Conservation (phyloP, 2,888 invertebrate species). For the Vanessa cardui region DNA sequence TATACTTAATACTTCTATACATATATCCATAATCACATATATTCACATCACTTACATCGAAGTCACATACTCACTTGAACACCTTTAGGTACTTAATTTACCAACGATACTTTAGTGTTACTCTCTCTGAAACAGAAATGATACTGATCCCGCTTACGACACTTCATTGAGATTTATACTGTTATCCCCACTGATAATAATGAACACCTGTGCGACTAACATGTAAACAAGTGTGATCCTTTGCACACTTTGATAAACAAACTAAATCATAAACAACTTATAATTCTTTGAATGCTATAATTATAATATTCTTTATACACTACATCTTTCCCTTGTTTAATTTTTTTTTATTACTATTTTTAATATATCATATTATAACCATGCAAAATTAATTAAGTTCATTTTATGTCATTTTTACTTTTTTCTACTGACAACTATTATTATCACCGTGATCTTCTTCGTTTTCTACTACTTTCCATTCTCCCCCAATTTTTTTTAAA, state of each 20-base stretch:
- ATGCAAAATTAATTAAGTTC: conserved; percentile 1
- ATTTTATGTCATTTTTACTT: background rate
- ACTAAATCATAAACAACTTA: no score
- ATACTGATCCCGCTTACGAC: no score
- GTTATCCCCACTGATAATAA: no score
- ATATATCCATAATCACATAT: no score
- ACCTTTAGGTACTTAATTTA: conserved; percentile 1
- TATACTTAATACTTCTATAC: no score
- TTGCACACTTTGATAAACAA: background rate
- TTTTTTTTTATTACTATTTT: background rate
- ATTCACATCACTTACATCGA: conserved; percentile 1
- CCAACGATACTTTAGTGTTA: background rate
- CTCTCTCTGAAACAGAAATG: no score
- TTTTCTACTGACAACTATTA: conserved; percentile 1
- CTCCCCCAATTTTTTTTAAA: conserved; percentile 27
- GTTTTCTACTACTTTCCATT: conserved; percentile 24
- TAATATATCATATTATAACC: background rate
- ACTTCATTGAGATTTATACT: no score
- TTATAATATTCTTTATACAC: background rate
- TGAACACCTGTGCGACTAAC: no score
- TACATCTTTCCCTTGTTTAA: background rate
- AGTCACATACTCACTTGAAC: background rate
- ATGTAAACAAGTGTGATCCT: background rate
- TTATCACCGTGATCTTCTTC: conserved; percentile 5
- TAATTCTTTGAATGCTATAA: background rate